A percentile compares a stretch with the other conserved stretches of the same genome.
Evolutionary conservation across 2,888 invertebrate species (phyloP).

Genomic region (Heliothis peltigera): DNA sequence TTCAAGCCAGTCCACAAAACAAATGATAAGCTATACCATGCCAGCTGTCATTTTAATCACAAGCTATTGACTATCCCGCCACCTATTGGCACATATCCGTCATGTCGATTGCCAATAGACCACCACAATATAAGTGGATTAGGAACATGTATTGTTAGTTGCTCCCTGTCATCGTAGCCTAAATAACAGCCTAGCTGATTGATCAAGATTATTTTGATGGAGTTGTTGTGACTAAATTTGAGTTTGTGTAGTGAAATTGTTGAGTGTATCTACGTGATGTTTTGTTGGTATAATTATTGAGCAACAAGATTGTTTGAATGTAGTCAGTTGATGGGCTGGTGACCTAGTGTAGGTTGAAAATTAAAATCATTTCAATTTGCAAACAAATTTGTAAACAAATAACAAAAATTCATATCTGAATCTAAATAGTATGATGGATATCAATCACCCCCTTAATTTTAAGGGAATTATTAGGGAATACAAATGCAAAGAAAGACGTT

Average conservation of each 20-base stretch:
- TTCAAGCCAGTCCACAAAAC: background rate
- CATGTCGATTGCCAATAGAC: constrained; percentile 1
- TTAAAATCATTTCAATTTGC: too few relatives aligned
- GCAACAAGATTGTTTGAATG: too few relatives aligned
- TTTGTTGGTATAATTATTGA: too few relatives aligned
- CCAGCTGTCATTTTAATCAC: background rate
- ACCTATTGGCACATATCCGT: constrained; percentile 8
- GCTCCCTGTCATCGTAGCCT: background rate
- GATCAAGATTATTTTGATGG: constrained; percentile 1
- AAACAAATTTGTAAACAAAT: too few relatives aligned
- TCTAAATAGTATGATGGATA: too few relatives aligned
- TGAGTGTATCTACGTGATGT: background rate
- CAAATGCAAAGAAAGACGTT: too few relatives aligned
- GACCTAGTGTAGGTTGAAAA: too few relatives aligned
- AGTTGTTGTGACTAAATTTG: background rate
- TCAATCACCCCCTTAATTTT: too few relatives aligned
- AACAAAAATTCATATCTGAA: too few relatives aligned
- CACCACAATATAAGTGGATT: background rate
- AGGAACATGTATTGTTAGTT: background rate
- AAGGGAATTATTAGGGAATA: too few relatives aligned
- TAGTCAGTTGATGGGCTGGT: too few relatives aligned
- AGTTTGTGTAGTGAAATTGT: background rate
- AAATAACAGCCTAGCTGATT: background rate
- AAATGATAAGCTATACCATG: background rate
- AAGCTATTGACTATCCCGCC: constrained; percentile 11